These are phyloP conservation scores for Sebastes jordani DNA, from an alignment of 2,797 vertebrate species.

Conservation along the genomic window DNA sequence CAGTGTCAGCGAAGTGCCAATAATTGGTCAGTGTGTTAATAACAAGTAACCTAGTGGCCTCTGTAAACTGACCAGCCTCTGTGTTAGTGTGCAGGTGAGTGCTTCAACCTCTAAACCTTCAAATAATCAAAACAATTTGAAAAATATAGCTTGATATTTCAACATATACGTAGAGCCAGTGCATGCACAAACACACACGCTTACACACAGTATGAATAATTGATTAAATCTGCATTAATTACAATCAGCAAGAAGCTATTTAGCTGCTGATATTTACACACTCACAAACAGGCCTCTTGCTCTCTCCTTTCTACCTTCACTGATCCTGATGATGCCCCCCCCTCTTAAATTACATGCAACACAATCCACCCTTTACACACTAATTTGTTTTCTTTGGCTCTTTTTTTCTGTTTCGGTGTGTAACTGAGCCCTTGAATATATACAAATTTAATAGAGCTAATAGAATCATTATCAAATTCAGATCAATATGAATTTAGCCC, in stretches of 20 bases:
- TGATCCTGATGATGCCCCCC: constrained; percentile 77
- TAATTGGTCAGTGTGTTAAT: constrained; percentile 79
- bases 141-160: not conserved
- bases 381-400: constrained; percentile 85
- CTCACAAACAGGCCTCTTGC: constrained; percentile 59
- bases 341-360: constrained; percentile 85
- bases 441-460: constrained; percentile 87
- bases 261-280: constrained; percentile 34
- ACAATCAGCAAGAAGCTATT: constrained; percentile 19
- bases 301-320: constrained; percentile 73
- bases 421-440: constrained; percentile 83
- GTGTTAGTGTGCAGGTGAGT: not conserved
- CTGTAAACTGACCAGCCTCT: constrained; percentile 29
- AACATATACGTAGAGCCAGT: not conserved
- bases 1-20: constrained; percentile 71
- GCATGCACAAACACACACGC: not conserved
- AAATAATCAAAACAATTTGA: not conserved
- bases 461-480: constrained; percentile 89
- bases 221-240: constrained; percentile 33
- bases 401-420: constrained; percentile 75
- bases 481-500: constrained; percentile 86
- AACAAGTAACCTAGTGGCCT: constrained; percentile 64
- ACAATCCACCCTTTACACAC: constrained; percentile 83
- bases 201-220: not conserved
- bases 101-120: not conserved